These are phyloP conservation scores for Xerus rutilus DNA, from an alignment of 2,797 vertebrate species.

Conservation along the genomic window DNA sequence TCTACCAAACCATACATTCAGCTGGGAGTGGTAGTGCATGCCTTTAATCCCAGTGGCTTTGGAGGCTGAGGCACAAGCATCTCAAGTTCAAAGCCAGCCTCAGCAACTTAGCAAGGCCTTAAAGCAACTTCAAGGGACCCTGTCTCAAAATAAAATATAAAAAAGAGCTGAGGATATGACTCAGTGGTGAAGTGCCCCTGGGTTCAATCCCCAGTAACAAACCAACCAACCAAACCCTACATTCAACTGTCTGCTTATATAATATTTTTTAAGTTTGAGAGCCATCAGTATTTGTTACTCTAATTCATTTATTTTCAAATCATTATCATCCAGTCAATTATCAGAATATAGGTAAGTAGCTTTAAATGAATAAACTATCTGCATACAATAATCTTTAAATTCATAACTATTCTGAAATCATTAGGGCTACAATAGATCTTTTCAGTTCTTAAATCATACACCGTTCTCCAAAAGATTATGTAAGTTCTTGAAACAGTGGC, in stretches of 20 bases:
- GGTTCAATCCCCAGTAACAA: too few relatives aligned
- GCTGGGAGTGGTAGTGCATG: too few relatives aligned
- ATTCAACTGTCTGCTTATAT: neutral
- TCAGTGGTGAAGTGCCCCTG: too few relatives aligned
- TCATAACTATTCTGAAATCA: neutral
- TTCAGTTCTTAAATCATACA: neutral
- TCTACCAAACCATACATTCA: constrained; percentile 24
- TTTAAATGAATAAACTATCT: neutral
- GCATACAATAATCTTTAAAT: constrained; percentile 2
- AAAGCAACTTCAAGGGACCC: too few relatives aligned
- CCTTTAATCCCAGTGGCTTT: too few relatives aligned
- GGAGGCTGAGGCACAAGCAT: too few relatives aligned
- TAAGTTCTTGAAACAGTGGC: neutral
- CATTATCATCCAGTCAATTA: constrained; percentile 40
- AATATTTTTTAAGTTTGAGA: constrained; percentile 19
- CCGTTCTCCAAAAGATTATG: neutral
- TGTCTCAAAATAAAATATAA: too few relatives aligned
- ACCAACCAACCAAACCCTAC: neutral
- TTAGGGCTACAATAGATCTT: neutral
- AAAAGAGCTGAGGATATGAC: too few relatives aligned
- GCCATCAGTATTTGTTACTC: neutral
- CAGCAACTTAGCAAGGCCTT: too few relatives aligned
- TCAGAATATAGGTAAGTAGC: neutral
- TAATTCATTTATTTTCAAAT: neutral
- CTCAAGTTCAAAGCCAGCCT: too few relatives aligned